Evolutionary conservation across 37 sponge, comb jelly and placozoan genomes (phyloP), one percentile per base, ranked within the genome.

Genomic region (Cladorhizidae sp.): DNA sequence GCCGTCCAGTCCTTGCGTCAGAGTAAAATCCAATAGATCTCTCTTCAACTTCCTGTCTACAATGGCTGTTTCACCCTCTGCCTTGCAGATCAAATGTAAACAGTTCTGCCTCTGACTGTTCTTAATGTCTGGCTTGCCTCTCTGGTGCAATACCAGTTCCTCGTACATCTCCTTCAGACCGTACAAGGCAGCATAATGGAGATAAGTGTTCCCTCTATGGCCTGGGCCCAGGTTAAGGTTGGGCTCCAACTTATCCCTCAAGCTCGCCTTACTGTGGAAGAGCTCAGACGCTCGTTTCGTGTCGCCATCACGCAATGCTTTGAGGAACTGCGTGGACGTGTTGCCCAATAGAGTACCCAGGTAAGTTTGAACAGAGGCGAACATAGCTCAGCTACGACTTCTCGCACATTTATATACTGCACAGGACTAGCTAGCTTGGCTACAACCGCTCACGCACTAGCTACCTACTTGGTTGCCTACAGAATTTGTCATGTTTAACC

Each of bases 1-100:
- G 18, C 64, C 49, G 28, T 40, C 1, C 32, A 76, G 70, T 5
- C 57, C 76, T 11, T 54, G 58, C 26, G 42, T 41, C 36, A 84
- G 42, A 26, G 77, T 84, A 25, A 70, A 65, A 17, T 1, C 29
- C 23, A 84, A 36, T 58, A 84, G 75, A 14, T 57, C 28, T 8
- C 29, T 5, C 54, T 57, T 36, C 57, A 28, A 21, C 40, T 25
- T 28, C 49, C 22, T 26, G 57, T 11, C 39, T 28, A 12, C 65
- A 1, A 35, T 29, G 20, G 70, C 55, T 21, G 36, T 25, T 3
- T 23, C 25, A 1, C 14, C 17, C 26, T 40, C 42, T 1, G 75
- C 28, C 76, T 42, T 6, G 63, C 93, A 93, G 29, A 88, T 40
- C 33, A 89, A 61, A 70, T 93, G 93, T 0, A 93, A 45, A 52